Conservation (phyloP, 2,797 vertebrate genomes). For the Stomatorhinus walkeri region DNA sequence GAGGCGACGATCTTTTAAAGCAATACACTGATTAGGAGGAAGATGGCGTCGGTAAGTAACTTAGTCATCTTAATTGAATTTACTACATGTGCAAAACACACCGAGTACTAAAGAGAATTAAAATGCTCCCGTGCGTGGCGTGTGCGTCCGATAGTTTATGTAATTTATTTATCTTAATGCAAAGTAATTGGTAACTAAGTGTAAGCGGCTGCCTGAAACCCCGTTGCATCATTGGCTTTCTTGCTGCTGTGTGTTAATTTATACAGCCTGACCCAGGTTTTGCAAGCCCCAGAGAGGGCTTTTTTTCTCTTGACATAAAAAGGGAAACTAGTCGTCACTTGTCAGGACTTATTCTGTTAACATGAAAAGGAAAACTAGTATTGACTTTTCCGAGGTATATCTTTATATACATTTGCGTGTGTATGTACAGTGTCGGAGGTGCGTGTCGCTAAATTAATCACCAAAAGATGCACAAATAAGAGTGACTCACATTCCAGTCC, state of each 20-base stretch:
- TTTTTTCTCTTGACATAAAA: background rate
- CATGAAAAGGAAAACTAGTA: constrained; percentile 4
- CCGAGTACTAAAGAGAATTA: background rate
- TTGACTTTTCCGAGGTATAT: background rate
- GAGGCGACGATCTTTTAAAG: constrained; percentile 7
- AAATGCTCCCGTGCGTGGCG: background rate
- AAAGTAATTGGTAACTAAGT: background rate
- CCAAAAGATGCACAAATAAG: background rate
- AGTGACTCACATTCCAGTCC: background rate
- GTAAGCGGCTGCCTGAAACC: background rate
- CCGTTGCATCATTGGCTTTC: background rate
- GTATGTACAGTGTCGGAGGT: background rate
- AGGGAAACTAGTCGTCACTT: background rate
- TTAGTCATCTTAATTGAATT: background rate
- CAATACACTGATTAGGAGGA: constrained; percentile 13
- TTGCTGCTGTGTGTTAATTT: background rate
- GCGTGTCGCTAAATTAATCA: background rate
- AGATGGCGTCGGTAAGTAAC: constrained; percentile 29
- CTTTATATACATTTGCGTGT: background rate
- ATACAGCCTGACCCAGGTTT: background rate
- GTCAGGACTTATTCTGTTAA: background rate
- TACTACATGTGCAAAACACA: background rate
- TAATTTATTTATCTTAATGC: constrained; percentile 1
- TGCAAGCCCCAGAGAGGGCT: background rate
- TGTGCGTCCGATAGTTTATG: background rate